Percentiles rank a stretch among this genome's conserved stretches.
Conservation (phyloP, 1,140 invertebrate species). For the Caenorhabditis latens region DNA sequence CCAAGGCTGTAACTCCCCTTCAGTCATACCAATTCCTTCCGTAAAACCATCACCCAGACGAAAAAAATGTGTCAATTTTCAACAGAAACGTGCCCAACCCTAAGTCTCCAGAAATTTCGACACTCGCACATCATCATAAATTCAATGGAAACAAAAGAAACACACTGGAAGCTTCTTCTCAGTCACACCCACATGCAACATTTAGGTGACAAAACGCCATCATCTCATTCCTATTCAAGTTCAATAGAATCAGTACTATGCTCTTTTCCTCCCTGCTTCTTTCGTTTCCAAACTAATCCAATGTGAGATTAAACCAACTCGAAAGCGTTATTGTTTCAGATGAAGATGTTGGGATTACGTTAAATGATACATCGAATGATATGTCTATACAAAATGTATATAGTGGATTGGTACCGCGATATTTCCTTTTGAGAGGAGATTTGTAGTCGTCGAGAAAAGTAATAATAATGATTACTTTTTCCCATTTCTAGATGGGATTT, state of each 20-base stretch:
- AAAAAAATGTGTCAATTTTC: too few species aligned
- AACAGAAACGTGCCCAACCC: too few species aligned
- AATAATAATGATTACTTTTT: background rate
- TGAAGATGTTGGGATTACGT: slow-evolving; percentile 18
- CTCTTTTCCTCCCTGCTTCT: background rate
- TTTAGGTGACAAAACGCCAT: background rate
- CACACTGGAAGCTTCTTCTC: background rate
- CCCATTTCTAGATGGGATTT: slow-evolving; percentile 7
- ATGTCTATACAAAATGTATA: slow-evolving; percentile 47
- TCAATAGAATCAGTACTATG: slow-evolving; percentile 33
- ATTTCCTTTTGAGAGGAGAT: background rate
- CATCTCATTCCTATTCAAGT: background rate
- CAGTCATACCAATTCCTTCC: too few species aligned
- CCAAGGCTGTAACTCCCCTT: too few species aligned
- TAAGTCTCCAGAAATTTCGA: too few species aligned
- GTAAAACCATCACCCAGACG: too few species aligned
- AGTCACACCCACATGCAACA: slow-evolving; percentile 24
- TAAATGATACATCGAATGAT: background rate
- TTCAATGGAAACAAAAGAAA: too few species aligned
- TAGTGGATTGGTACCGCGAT: background rate
- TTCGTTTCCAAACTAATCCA: background rate
- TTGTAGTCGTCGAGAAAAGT: background rate
- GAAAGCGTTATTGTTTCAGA: slow-evolving; percentile 36
- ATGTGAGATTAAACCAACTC: slow-evolving; percentile 1
- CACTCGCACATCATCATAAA: too few species aligned